These are phyloP conservation scores for Cybosia mesomella DNA, from an alignment of 2,888 invertebrate genomes.

Conservation along the genomic window DNA sequence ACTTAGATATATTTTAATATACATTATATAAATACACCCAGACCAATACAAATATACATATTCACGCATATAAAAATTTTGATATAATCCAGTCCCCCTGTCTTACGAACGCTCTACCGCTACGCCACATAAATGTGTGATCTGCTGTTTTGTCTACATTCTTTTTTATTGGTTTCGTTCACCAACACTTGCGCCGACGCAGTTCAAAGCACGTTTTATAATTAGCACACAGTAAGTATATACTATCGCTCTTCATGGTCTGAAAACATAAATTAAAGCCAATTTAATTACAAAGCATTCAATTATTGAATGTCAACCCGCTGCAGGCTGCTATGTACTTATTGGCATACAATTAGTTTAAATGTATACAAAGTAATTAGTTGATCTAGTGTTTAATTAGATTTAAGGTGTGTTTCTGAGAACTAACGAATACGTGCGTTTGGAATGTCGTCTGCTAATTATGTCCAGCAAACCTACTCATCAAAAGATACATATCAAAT, in stretches of 20 bases:
- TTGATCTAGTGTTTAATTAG: constrained; percentile 7
- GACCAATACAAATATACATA: too few species aligned
- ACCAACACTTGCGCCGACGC: not conserved
- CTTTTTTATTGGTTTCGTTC: too few species aligned
- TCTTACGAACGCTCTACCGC: too few species aligned
- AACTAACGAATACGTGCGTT: too few species aligned
- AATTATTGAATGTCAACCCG: constrained; percentile 18
- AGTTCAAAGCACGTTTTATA: not conserved
- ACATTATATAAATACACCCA: too few species aligned
- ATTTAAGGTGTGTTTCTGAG: constrained; percentile 11
- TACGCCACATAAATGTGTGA: too few species aligned
- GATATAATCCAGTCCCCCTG: too few species aligned
- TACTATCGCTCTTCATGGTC: not conserved
- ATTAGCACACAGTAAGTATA: not conserved
- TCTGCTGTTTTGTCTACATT: too few species aligned
- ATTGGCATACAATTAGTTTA: constrained; percentile 38
- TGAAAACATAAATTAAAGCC: not conserved
- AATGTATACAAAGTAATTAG: constrained; percentile 24
- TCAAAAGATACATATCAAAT: not conserved
- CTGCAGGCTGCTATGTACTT: constrained; percentile 16
- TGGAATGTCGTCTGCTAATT: not conserved
- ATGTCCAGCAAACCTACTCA: not conserved
- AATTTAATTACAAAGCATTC: constrained; percentile 5
- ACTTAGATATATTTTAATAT: too few species aligned
- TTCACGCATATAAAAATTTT: too few species aligned